Evolutionary conservation across 1,140 invertebrate species (phyloP).

Genomic region (Harpegnathos saltator): DNA sequence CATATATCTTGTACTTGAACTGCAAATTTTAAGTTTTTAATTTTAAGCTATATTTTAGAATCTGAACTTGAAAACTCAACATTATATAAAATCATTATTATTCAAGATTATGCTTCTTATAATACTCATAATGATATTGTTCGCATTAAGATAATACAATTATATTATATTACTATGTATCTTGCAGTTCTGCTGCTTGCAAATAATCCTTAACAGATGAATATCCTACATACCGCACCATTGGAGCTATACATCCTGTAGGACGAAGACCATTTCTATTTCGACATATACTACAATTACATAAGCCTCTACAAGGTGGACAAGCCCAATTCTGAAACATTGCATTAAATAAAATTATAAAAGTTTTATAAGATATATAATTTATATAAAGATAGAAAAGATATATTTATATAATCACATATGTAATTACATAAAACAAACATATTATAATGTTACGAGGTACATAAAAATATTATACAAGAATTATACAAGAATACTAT

Average conservation of each 20-base stretch:
- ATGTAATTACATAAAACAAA: no score
- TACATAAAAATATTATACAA: no score
- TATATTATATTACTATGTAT: constrained; percentile 13
- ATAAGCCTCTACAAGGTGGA: constrained; percentile 84
- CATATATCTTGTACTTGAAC: no score
- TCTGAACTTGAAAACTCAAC: no score
- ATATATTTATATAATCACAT: no score
- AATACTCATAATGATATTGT: background rate
- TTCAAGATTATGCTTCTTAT: no score
- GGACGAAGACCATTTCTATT: constrained; percentile 82
- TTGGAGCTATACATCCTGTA: constrained; percentile 83
- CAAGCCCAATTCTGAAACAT: constrained; percentile 82
- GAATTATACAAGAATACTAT: background rate
- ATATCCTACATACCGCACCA: constrained; percentile 79
- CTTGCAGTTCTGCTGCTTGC: constrained; percentile 52
- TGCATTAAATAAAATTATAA: background rate
- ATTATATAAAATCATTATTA: no score
- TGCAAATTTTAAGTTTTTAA: no score
- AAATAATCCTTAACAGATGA: constrained; percentile 78
- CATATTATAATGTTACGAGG: no score
- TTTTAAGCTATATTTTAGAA: no score
- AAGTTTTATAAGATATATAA: background rate
- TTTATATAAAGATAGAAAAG: no score
- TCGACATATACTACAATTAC: constrained; percentile 86
- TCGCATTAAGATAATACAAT: background rate